Conservation (phyloP, 2,797 vertebrate genomes). For the Echeneis naucrates region DNA sequence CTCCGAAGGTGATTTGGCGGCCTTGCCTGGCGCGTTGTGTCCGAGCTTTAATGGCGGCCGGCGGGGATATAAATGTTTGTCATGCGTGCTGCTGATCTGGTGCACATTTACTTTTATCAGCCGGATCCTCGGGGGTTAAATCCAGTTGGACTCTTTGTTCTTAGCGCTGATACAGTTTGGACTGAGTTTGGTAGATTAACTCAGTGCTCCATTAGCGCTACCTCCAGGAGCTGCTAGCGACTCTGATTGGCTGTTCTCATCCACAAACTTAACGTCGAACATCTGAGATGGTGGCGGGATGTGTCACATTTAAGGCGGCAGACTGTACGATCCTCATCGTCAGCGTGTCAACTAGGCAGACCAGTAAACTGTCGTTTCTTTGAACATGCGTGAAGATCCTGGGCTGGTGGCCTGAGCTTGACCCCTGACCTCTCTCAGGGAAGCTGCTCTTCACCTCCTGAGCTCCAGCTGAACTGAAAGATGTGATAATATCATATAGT, state of each 20-base stretch:
- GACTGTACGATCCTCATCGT: too few species aligned
- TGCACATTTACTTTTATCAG: slow-evolving; percentile 34
- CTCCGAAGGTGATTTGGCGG: slow-evolving; percentile 45
- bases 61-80: slow-evolving; percentile 57
- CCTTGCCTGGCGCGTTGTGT: slow-evolving; percentile 40
- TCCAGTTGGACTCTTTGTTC: slow-evolving; percentile 47
- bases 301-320: background rate
- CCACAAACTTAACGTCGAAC: slow-evolving; percentile 5
- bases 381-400: slow-evolving; percentile 14
- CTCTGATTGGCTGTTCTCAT: slow-evolving; percentile 5
- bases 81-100: slow-evolving; percentile 45
- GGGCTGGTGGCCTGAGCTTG: slow-evolving; percentile 2
- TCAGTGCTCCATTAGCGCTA: slow-evolving; percentile 5
- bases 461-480: slow-evolving; percentile 38
- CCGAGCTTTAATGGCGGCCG: slow-evolving; percentile 2
- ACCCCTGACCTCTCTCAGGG: slow-evolving; percentile 25
- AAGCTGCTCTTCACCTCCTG: slow-evolving; percentile 38
- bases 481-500: too few species aligned
- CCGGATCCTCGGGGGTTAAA: slow-evolving; percentile 31
- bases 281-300: slow-evolving; percentile 5
- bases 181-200: slow-evolving; percentile 39
- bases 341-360: slow-evolving; percentile 19
- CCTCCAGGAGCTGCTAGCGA: slow-evolving; percentile 26
- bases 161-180: slow-evolving; percentile 41
- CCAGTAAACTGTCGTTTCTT: slow-evolving; percentile 7